Base-by-base conservation (phyloP, 2,888 invertebrate genomes). In the Sesia bembeciformis region DNA sequence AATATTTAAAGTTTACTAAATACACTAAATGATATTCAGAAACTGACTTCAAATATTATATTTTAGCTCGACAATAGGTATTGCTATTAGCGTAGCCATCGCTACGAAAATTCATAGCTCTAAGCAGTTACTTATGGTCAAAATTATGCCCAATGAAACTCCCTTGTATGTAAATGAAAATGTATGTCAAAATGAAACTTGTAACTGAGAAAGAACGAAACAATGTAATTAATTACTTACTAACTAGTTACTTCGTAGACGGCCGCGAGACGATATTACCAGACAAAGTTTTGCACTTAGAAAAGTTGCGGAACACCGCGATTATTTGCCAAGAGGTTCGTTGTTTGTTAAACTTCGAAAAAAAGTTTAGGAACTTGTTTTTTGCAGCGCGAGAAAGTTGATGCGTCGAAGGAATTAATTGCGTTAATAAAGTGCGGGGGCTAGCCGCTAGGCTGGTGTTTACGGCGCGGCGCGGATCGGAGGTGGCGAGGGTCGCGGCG, bases 341-440 rank as follows among this genome's bases (percentile, higher is more conserved):
- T 43, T 43, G n/a, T 43, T 43, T 8, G 8, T 43, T 43, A 50
- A 46, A 23, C 43, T 43, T 8, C 39, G 40, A 8, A 49, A 55
- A 55, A 50, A 39, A 53, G 40, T 53, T 56, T 54, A 58, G 57
- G 57, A 54, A 62, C 57, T 53, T 57, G 57, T 73, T 73, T 69
- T 69, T 73, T 66, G 54, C 56, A 60, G 63, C 63, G 58, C 57
- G 56, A 65, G 70, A 69, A 71, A 74, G 73, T 68, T 67, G 77
- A 78, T 41, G 49, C 49, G 54, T 41, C 23, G 43, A 68, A 66
- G 70, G 78, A 78, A 83, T 84, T 83, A 82, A 84, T 84, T 74
- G 78, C 78, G 78, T 76, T 80, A 78, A 78, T 77, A 80, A 76
- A 76, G 75, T 77, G 46, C 23, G 46, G 78, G 77, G 72, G 81